A percentile compares a stretch with the other conserved stretches of the same genome.
Evolutionary conservation across 2,797 vertebrate genomes (phyloP).

Genomic region (Brachyrhaphis roseni): DNA sequence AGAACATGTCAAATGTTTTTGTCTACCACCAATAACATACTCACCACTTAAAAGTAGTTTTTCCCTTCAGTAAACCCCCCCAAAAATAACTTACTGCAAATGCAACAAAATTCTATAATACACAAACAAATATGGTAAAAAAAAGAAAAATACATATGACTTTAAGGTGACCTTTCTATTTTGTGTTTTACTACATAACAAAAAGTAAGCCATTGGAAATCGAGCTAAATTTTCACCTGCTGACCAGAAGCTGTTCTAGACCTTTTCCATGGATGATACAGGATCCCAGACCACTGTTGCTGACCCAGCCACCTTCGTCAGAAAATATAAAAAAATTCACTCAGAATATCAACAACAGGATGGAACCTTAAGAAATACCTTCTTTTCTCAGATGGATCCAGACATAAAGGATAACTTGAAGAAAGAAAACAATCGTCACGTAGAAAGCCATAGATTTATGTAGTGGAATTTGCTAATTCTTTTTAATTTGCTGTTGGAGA

Average conservation of each 20-base stretch:
- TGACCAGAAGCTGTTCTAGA: not conserved
- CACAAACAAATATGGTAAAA: not conserved
- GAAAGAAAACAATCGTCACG: not conserved
- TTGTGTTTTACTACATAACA: not conserved
- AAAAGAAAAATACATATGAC: not conserved
- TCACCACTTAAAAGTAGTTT: not conserved
- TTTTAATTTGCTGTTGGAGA: slow-evolving; percentile 22
- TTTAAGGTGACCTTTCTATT: not conserved
- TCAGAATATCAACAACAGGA: not conserved
- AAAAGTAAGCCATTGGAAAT: not conserved
- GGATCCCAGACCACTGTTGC: not conserved
- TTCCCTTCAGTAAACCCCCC: not conserved
- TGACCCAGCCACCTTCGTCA: slow-evolving; percentile 2
- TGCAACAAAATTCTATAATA: not conserved
- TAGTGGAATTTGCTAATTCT: slow-evolving; percentile 13
- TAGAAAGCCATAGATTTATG: slow-evolving; percentile 8
- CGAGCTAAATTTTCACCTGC: not conserved
- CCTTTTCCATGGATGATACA: not conserved
- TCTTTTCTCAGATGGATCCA: not conserved
- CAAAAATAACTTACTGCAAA: not conserved
- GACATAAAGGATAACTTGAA: not conserved
- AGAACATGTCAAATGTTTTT: not conserved
- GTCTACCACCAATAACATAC: not conserved
- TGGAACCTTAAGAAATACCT: not conserved
- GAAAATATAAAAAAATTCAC: not conserved